Conservation (phyloP, 2,113 vertebrate species). For the Ellobius talpinus region DNA sequence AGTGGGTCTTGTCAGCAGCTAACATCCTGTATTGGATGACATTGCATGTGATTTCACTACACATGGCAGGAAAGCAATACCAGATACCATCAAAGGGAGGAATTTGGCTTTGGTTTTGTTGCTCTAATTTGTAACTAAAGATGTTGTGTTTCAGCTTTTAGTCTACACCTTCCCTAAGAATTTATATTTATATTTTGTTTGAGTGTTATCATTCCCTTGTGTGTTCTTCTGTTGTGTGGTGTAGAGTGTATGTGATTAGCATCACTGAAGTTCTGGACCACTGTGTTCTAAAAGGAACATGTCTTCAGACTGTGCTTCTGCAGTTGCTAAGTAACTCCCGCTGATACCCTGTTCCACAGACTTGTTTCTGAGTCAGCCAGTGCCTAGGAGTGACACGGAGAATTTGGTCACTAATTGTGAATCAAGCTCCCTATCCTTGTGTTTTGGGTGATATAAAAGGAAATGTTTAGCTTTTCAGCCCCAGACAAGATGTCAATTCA, state of each 20-base stretch:
- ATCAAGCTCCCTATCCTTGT: constrained; percentile 11
- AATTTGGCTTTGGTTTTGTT: constrained; percentile 35
- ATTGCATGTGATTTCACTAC: neutral
- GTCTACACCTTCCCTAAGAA: constrained; percentile 50
- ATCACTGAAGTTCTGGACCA: constrained; percentile 52
- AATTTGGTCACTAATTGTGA: constrained; percentile 78
- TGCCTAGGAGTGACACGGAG: constrained; percentile 39
- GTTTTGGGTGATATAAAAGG: constrained; percentile 43
- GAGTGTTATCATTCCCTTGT: constrained; percentile 70
- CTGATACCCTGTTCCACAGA: constrained; percentile 66
- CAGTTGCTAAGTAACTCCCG: constrained; percentile 76
- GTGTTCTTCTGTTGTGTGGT: constrained; percentile 66
- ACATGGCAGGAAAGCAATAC: neutral
- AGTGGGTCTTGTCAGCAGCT: constrained; percentile 57
- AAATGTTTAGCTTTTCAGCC: constrained; percentile 10
- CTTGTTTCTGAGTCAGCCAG: constrained; percentile 43
- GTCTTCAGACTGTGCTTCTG: constrained; percentile 62
- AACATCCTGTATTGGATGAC: constrained; percentile 6
- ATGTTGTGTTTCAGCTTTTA: constrained; percentile 50
- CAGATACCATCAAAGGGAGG: constrained; percentile 47
- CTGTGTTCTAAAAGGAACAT: constrained; percentile 70
- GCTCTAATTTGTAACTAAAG: neutral
- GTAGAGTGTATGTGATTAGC: neutral
- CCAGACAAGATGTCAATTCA: constrained; percentile 18
- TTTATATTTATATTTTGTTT: constrained; percentile 14